Conservation (phyloP, 2,888 invertebrate species). For the Dynastes grantii region DNA sequence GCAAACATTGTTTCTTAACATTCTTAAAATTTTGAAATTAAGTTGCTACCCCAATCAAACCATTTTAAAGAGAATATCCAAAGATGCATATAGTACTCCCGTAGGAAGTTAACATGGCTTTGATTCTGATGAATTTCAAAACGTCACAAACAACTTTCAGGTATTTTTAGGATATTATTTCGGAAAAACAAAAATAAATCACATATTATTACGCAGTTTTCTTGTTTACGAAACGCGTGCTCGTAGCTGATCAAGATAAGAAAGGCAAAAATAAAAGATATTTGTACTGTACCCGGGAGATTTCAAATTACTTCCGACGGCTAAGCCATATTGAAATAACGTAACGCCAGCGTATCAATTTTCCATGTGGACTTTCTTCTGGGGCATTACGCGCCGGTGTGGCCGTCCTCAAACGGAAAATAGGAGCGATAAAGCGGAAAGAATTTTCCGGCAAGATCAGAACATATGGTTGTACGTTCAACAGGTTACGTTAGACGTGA, state of each 20-base stretch:
- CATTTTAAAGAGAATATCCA: no score
- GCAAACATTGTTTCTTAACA: no score
- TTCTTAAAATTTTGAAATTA: no score
- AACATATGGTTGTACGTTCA: conserved; percentile 9
- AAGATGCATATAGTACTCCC: no score
- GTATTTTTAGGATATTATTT: no score
- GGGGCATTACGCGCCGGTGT: not conserved
- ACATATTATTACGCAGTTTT: no score
- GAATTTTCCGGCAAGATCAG: not conserved
- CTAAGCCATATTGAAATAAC: not conserved
- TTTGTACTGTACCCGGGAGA: not conserved
- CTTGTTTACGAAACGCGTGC: no score
- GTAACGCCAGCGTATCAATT: conserved; percentile 4
- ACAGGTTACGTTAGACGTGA: conserved; percentile 36
- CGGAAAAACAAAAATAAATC: no score
- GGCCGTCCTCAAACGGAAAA: not conserved
- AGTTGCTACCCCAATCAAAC: no score
- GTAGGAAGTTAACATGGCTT: no score
- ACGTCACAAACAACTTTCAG: no score
- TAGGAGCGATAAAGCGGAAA: conserved; percentile 13
- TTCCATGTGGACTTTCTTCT: conserved; percentile 16
- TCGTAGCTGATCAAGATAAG: not conserved
- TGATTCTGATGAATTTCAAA: no score
- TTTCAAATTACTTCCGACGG: conserved; percentile 13
- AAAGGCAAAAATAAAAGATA: not conserved